Percentiles rank a stretch among this genome's conserved stretches.
Conservation (phyloP, 1,140 invertebrate species). For the Drosophila kohkoa region DNA sequence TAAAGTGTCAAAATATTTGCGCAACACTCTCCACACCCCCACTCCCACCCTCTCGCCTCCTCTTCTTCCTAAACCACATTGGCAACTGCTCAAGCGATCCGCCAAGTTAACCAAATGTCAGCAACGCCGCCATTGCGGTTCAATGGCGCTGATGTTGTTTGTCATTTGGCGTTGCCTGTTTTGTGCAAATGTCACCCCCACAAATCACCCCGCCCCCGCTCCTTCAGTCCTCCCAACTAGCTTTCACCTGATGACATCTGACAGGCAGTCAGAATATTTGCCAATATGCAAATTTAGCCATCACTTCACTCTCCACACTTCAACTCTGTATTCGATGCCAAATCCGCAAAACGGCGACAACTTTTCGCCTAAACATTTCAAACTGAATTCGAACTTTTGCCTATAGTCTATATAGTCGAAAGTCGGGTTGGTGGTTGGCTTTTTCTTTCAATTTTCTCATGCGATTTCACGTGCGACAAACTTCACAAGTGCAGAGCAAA, state of each 20-base stretch:
- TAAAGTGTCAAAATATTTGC: constrained; percentile 81
- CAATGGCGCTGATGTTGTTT: constrained; percentile 73
- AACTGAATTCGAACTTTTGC: constrained; percentile 47
- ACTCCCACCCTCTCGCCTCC: neutral
- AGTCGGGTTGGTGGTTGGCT: constrained; percentile 29
- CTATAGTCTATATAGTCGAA: neutral
- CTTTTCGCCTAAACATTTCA: constrained; percentile 65
- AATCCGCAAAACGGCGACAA: constrained; percentile 43
- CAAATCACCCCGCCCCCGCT: neutral
- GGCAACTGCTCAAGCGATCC: constrained; percentile 1
- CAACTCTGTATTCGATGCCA: constrained; percentile 25
- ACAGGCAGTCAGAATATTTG: constrained; percentile 66
- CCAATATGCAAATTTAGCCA: constrained; percentile 72
- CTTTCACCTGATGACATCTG: constrained; percentile 31
- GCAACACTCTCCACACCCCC: constrained; percentile 19
- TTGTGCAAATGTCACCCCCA: constrained; percentile 66
- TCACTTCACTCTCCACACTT: constrained; percentile 14
- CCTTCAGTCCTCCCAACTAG: neutral
- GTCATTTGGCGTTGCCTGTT: constrained; percentile 60
- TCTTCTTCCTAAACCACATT: neutral
- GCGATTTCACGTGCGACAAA: constrained; percentile 84
- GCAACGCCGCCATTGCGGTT: constrained; percentile 63
- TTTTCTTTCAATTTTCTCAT: constrained; percentile 75
- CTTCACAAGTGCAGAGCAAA: constrained; percentile 81
- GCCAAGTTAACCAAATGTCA: constrained; percentile 65